phyloP scores from a whole-genome alignment of 2,797 vertebrate genomes.

The Chaetophractus vellerosus region DNA sequence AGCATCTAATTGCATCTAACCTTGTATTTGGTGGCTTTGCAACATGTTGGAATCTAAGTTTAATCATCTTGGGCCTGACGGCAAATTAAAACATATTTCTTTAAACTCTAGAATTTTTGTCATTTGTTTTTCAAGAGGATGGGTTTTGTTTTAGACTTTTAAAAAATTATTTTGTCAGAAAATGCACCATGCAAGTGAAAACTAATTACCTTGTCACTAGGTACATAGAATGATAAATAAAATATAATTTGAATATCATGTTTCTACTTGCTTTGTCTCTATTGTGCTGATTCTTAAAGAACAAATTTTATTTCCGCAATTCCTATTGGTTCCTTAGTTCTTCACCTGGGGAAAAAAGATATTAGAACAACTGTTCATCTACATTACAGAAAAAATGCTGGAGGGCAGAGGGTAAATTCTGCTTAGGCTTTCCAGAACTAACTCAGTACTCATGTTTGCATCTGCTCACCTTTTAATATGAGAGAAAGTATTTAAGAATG shows the following conservation, averaged over 20 bases:
- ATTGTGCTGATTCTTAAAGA: constrained; percentile 48
- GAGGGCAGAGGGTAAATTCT: not conserved
- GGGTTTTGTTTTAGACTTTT: not conserved
- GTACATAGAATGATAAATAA: constrained; percentile 42
- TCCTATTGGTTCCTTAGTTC: constrained; percentile 10
- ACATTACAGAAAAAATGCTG: constrained; percentile 63
- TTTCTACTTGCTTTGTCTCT: not conserved
- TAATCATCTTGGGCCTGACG: not conserved
- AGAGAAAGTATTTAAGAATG: constrained; percentile 18
- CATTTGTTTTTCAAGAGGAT: not conserved
- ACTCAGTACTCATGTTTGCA: not conserved
- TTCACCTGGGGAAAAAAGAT: constrained; percentile 46
- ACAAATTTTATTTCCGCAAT: constrained; percentile 5
- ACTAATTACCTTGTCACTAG: constrained; percentile 49
- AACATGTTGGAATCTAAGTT: not conserved
- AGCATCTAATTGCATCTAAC: not conserved
- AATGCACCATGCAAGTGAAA: constrained; percentile 35
- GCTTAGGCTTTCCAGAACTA: constrained; percentile 5
- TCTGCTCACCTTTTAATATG: constrained; percentile 50
- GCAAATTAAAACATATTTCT: not conserved
- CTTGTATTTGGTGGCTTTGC: not conserved
- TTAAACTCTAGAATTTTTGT: not conserved
- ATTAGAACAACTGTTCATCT: constrained; percentile 45
- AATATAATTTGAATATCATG: not conserved
- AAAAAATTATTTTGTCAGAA: constrained; percentile 33